These are phyloP conservation scores for Phyllostomus discolor DNA, from an alignment of 2,113 vertebrate genomes.

Conservation along the genomic window DNA sequence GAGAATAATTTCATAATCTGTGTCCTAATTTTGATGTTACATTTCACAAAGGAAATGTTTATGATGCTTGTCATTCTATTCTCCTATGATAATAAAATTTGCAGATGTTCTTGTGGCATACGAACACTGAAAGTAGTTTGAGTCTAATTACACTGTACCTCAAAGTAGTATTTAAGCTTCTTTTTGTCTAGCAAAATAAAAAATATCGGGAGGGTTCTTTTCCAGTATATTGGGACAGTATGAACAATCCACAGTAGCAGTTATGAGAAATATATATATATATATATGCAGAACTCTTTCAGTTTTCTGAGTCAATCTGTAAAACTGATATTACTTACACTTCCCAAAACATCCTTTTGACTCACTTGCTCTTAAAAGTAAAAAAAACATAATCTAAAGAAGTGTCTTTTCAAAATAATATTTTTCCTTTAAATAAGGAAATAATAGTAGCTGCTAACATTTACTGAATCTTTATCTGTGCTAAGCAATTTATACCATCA, in stretches of 20 bases:
- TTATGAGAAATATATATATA: neutral
- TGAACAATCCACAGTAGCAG: neutral
- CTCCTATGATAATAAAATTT: neutral
- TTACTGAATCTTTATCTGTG: neutral
- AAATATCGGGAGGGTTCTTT: neutral
- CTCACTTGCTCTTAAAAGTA: slow-evolving; percentile 2
- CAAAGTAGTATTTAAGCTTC: neutral
- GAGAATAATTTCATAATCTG: neutral
- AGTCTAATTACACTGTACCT: neutral
- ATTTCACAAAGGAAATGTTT: neutral
- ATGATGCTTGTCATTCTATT: neutral
- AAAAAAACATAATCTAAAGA: neutral
- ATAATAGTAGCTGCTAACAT: neutral
- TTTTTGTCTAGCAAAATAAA: slow-evolving; percentile 1
- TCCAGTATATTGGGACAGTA: neutral
- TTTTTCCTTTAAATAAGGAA: neutral
- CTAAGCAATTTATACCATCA: neutral
- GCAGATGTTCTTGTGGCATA: neutral
- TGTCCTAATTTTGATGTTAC: neutral
- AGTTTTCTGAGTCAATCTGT: neutral
- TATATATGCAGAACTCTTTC: neutral
- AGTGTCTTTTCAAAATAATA: neutral
- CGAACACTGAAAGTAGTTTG: neutral
- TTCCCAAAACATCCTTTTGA: neutral
- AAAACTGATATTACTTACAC: neutral